Evolutionary conservation across 2,888 invertebrate genomes (phyloP), one percentile per base, ranked within the genome.

Genomic region (Sisyra terminalis): DNA sequence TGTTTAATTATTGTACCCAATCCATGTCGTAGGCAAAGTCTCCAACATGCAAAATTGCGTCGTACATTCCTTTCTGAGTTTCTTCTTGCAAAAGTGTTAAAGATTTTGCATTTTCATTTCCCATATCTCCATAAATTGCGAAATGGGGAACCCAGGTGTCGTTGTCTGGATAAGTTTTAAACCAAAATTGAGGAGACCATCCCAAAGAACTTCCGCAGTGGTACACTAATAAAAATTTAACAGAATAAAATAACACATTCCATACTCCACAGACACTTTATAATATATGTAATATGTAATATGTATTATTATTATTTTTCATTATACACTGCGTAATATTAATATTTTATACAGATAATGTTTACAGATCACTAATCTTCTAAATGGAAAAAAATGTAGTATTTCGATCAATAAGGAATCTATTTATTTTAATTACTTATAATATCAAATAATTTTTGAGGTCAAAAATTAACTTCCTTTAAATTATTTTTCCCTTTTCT

Each of bases 11-110:
- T 8, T 57, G 58, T 59, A 72, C 72, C 13, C 76, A 65, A 60
- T 88, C 67, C 88, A 94, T 85, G 61, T 94, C 87, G 62, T 94
- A 94, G 0, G 92, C 94, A 65, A 93, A 89, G 67, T 94, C 94
- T 0, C 92, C 92, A 36, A 92, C 86, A 65, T 94, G 94, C 42
- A 94, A 69, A 43, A 89, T 74, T 43, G 85, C 75, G 67, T 94
- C 89, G 60, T 88, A 90, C 57, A 76, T 61, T 8, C 76, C 81
- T 34, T 71, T 66, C 54, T 89, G 80, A 0, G 84, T 73, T 55
- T 94, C 92, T 52, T 82, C 71, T 63, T 92, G 89, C 6, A 97
- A 63, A 47, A 85, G 71, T 0, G 81, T 73, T 43, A 96, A 66
- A 1, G 93, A 87, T 51, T 84, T 81, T 2, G 92, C 89, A 63